Base-by-base conservation (phyloP, 1,140 invertebrate species). In the Zaprionus nigranus region DNA sequence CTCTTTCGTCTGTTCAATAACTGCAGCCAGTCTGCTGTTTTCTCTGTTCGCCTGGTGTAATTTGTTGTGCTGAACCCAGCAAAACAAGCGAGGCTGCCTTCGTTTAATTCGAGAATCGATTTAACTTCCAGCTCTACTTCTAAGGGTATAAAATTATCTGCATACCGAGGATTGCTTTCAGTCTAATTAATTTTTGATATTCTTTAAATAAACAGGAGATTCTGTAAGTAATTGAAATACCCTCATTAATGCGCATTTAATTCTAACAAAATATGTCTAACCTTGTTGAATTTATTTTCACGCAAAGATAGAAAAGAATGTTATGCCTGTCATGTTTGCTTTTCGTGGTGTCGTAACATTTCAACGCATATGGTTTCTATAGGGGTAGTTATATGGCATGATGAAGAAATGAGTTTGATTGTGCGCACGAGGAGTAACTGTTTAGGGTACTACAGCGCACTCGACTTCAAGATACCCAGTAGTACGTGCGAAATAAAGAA, bases 321-420 rank as follows among this genome's bases (percentile, higher is more conserved):
- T 17, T n/a, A 17, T 2, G 7, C 17, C 2, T n/a, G 40, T 3
- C 17, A 9, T 46, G 40, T 46, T 46, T 46, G 40, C n/a, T 7
- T 46, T 46, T 17, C 40, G 40, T 17, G 40, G n/a, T 43, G 38
- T 62, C 38, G 26, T 49, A 61, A 22, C 49, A 62, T 69, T 34
- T 40, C 12, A 30, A 26, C 64, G 61, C 68, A 67, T 69, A 70
- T 76, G 75, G 36, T 40, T 15, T 20, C 80, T 74, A 17, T 34
- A 11, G 15, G 65, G 83, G 38, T 54, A 43, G 36, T 61, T 54
- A 75, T 69, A 56, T 28, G 40, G 7, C 40, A 57, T 30, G 22
- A 49, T 53, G 20, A 28, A 57, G 38, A 34, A 34, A n/a, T 43
- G 40, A 43, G 15, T 17, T 43, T 6, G 40, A 43, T 17, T 17